These are phyloP conservation scores for Mnemiopsis leidyi DNA, from an alignment of 37 sponge, comb jelly and placozoan species.

Conservation along the genomic window DNA sequence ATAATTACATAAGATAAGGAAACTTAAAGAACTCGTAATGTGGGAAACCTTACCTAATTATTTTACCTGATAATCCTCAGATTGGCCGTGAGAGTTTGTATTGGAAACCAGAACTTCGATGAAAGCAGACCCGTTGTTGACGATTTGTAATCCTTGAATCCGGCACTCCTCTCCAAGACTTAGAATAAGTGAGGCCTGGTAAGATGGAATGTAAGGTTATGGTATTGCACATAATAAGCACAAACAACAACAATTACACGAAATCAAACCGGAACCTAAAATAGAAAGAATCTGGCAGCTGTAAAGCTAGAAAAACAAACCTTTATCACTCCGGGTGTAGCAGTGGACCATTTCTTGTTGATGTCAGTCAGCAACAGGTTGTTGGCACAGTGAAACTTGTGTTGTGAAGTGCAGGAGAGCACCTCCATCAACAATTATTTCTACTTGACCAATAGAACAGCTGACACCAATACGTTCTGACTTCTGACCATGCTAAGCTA, in stretches of 20 bases:
- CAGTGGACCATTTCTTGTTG: background rate
- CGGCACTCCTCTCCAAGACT: background rate
- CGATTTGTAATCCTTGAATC: background rate
- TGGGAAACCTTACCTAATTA: too few species aligned
- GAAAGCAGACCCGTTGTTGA: conserved; percentile 38
- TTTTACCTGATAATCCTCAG: background rate
- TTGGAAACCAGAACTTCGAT: background rate
- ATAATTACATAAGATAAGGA: too few species aligned
- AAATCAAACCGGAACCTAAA: too few species aligned
- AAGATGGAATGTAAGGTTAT: too few species aligned
- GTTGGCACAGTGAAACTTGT: background rate
- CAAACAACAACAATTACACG: too few species aligned
- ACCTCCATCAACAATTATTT: background rate
- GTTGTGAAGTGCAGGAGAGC: conserved; percentile 3
- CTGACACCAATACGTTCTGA: background rate
- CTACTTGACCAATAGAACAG: background rate
- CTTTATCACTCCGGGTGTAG: background rate
- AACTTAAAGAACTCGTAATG: too few species aligned
- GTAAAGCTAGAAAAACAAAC: too few species aligned
- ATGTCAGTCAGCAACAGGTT: background rate
- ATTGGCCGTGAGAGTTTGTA: background rate
- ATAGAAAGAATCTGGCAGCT: too few species aligned
- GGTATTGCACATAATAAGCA: too few species aligned
- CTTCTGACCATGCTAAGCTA: too few species aligned
- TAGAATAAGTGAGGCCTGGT: background rate